Base-by-base conservation (phyloP, 2,888 invertebrate genomes). In the Nomada ruficornis region DNA sequence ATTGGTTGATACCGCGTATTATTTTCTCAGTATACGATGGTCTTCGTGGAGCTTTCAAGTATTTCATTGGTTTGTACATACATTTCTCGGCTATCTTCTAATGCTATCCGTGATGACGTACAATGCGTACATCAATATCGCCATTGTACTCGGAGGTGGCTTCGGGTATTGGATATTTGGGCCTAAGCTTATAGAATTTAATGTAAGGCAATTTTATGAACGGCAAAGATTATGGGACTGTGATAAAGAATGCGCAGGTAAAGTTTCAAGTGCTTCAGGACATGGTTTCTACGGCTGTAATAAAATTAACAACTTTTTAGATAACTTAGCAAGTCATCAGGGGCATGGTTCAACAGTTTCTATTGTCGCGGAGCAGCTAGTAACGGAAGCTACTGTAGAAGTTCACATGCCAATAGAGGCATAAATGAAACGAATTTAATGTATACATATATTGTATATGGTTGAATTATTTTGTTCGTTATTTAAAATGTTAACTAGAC, bases 91-190 rank as follows among this genome's bases (percentile, higher is more conserved):
- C 42, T 97, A 97, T 93, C 92, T 96, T 70, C 94, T 97, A 42
- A 97, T 97, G 97, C 92, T 97, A 84, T 95, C 95, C 42, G 96
- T 96, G n/a, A 97, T 97, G 97, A 93, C 96, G 18, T 97, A 96
- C 94, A 96, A 97, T 93, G 96, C 95, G 42, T 96, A 96, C 90
- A 93, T 97, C 74, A 94, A 95, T 80, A 94, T 96, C 67, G 95
- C 96, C 15, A 95, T 96, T 69, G 94, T 96, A 5, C 93, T 96
- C 73, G 97, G 97, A 29, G 96, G 96, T 92, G 94, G 94, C 26
- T 59, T 95, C 3, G 95, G 95, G n/a, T 95, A 95, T 88, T 95
- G 95, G 91, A 90, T 95, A 73, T 95, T 95, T 89, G 95, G 95
- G 13, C 94, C 94, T 67, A 92, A 93, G 68, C 94, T 95, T 44